phyloP scores from a whole-genome alignment of 2,797 vertebrate genomes.

The Australoheros facetus region DNA sequence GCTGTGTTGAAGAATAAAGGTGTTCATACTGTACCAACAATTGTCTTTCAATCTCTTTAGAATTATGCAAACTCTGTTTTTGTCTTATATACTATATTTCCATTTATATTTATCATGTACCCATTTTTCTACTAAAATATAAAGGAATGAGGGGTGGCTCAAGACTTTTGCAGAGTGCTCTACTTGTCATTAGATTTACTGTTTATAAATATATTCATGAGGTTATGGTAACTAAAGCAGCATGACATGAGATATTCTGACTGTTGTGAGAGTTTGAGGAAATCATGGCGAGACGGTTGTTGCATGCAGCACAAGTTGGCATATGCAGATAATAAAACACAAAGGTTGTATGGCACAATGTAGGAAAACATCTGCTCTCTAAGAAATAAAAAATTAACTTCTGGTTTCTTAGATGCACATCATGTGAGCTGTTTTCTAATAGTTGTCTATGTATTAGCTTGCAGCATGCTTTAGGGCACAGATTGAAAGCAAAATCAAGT shows the following conservation, averaged over 20 bases:
- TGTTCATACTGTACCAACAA: too few relatives aligned
- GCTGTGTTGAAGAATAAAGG: too few relatives aligned
- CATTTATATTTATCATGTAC: neutral
- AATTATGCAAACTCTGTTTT: neutral
- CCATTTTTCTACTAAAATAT: neutral
- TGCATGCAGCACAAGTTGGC: neutral
- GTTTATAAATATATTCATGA: neutral
- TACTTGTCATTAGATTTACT: neutral
- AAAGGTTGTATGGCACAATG: conserved; percentile 2
- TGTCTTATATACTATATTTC: neutral
- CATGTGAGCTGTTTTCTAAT: conserved; percentile 25
- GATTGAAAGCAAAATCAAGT: conserved; percentile 42
- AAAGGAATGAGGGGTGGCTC: neutral
- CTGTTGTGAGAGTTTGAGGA: neutral
- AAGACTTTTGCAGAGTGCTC: neutral
- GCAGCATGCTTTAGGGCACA: conserved; percentile 44
- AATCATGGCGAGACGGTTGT: neutral
- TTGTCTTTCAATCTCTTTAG: too few relatives aligned
- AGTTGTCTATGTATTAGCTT: conserved; percentile 45
- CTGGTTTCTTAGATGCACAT: conserved; percentile 29
- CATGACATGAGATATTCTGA: neutral
- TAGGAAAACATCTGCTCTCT: conserved; percentile 19
- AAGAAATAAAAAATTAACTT: conserved; percentile 33
- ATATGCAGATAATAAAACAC: conserved; percentile 25
- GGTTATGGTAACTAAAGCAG: neutral